A percentile compares a stretch with the other conserved stretches of the same genome.
These are phyloP conservation scores for Pygoscelis antarcticus DNA, from an alignment of 2,113 vertebrate genomes.

Conservation along the genomic window DNA sequence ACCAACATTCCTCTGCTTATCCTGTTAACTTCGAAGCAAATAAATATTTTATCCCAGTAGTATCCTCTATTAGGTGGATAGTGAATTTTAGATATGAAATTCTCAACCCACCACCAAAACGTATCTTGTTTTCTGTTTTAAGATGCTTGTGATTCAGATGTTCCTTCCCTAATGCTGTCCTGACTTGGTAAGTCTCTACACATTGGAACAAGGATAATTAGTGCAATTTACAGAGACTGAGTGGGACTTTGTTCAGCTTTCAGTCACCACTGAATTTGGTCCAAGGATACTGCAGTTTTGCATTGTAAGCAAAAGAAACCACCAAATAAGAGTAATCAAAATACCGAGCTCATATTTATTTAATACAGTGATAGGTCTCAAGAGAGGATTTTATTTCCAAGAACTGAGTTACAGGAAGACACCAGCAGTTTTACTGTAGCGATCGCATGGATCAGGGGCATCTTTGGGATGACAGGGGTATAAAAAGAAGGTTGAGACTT, in stretches of 20 bases:
- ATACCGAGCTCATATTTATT: constrained; percentile 3
- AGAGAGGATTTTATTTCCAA: background rate
- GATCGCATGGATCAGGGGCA: background rate
- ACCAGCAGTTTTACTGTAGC: background rate
- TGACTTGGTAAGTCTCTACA: background rate
- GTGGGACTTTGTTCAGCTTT: background rate
- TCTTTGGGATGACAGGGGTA: background rate
- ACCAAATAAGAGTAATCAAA: constrained; percentile 8
- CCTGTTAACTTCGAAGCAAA: background rate
- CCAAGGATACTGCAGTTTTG: background rate
- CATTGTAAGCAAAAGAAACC: background rate
- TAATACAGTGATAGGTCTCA: background rate
- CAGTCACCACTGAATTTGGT: background rate
- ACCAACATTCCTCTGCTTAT: background rate
- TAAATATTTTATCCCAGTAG: background rate
- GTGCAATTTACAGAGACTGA: background rate
- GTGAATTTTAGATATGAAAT: background rate
- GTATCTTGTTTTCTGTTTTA: background rate
- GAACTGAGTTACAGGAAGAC: background rate
- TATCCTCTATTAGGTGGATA: background rate
- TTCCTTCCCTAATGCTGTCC: background rate
- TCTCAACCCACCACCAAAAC: background rate
- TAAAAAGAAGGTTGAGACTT: constrained; percentile 13
- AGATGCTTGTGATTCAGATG: background rate
- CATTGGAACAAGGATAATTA: background rate